Conservation (phyloP, 2,797 vertebrate genomes). For the Pipistrellus kuhlii region DNA sequence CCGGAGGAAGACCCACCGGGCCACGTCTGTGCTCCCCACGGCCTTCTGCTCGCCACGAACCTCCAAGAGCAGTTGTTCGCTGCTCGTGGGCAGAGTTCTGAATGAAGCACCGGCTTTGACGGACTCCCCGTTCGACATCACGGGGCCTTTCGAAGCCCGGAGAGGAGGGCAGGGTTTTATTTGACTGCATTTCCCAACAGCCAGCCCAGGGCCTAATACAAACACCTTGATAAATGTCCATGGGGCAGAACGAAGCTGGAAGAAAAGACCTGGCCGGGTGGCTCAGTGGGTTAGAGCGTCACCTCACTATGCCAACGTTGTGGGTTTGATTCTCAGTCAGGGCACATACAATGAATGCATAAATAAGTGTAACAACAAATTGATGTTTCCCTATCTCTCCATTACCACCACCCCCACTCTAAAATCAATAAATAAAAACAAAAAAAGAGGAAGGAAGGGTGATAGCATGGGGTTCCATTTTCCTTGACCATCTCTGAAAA, state of each 20-base stretch:
- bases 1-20: rapidly evolving
- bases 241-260: background rate
- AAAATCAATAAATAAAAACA: background rate
- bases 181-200: background rate
- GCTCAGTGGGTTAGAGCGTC: background rate
- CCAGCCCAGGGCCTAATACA: no score
- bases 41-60: background rate
- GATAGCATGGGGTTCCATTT: background rate
- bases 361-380: background rate
- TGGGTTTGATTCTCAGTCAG: background rate
- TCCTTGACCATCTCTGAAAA: background rate
- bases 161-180: background rate
- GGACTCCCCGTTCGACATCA: rapidly evolving
- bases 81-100: rapidly evolving
- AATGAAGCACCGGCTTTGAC: background rate
- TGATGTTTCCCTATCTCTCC: background rate
- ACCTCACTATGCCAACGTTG: no score
- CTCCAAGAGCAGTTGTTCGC: rapidly evolving
- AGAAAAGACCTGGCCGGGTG: background rate
- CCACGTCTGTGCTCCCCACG: rapidly evolving
- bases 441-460: rapidly evolving
- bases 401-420: no score
- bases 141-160: background rate
- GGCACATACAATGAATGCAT: background rate
- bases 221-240: background rate